A percentile compares a stretch with the other conserved stretches of the same genome.
These are phyloP conservation scores for Colostygia pectinataria DNA, from an alignment of 2,888 invertebrate genomes.

Conservation along the genomic window DNA sequence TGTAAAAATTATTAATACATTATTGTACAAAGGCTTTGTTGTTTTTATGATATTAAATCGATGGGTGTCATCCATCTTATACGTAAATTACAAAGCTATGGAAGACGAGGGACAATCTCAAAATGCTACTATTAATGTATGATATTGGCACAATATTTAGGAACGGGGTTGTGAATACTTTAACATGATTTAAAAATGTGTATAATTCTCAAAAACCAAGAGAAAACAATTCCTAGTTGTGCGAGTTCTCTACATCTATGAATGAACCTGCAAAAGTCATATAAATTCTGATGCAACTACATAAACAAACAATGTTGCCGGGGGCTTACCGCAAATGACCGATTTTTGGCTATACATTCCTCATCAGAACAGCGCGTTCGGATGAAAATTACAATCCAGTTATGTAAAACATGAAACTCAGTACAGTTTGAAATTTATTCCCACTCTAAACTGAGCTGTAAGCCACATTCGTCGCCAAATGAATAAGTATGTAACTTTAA, in stretches of 20 bases:
- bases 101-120: constrained; percentile 73
- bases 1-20: constrained; percentile 75
- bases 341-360: too few species aligned
- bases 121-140: constrained; percentile 53
- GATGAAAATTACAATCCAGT: too few species aligned
- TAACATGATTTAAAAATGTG: constrained; percentile 27
- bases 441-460: too few species aligned
- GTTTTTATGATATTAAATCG: constrained; percentile 47
- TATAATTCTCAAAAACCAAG: constrained; percentile 38
- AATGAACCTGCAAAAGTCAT: constrained; percentile 13
- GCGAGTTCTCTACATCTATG: constrained; percentile 23
- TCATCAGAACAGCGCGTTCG: too few species aligned
- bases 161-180: constrained; percentile 61
- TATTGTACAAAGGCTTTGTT: constrained; percentile 69
- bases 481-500: too few species aligned
- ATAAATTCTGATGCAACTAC: constrained; percentile 17
- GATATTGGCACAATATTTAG: constrained; percentile 74
- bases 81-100: constrained; percentile 52
- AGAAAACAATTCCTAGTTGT: constrained; percentile 38
- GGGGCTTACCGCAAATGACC: constrained; percentile 3
- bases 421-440: too few species aligned
- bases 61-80: constrained; percentile 22
- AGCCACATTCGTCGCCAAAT: too few species aligned
- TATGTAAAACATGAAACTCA: too few species aligned
- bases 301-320: constrained; percentile 7